Evolutionary conservation across 1,140 invertebrate species (phyloP).

Genomic region (Drosophila obscura): DNA sequence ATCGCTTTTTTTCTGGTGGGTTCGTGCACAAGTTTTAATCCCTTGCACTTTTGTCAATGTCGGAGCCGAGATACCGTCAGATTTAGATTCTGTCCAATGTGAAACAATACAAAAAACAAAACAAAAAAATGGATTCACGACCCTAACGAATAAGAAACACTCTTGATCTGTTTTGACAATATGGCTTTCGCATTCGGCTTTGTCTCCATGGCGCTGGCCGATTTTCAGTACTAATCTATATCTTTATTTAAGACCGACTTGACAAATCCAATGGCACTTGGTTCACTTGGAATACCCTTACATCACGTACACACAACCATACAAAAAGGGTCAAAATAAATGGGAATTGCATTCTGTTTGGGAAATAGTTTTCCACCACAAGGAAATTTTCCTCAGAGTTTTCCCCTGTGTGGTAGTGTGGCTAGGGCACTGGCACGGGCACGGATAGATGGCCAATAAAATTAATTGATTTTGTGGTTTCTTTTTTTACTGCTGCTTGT

Average conservation of each 20-base stretch:
- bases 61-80: conserved; percentile 56
- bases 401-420: conserved; percentile 35
- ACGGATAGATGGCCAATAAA: conserved; percentile 63
- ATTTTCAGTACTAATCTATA: too few relatives aligned
- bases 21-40: conserved; percentile 71
- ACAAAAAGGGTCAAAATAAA: conserved; percentile 29
- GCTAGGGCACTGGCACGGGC: conserved; percentile 4
- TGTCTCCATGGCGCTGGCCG: too few relatives aligned
- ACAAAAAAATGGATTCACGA: too few relatives aligned
- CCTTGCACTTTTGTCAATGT: conserved; percentile 80
- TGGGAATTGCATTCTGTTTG: conserved; percentile 34
- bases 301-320: not conserved
- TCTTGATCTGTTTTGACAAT: conserved; percentile 4
- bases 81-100: conserved; percentile 58
- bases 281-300: conserved; percentile 12
- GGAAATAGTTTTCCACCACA: conserved; percentile 67
- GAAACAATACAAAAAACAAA: conserved; percentile 51
- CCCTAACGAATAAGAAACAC: conserved; percentile 21
- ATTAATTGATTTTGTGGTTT: conserved; percentile 79
- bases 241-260: not conserved
- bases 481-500: conserved; percentile 41
- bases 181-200: too few relatives aligned
- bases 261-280: not conserved
- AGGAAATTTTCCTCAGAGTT: conserved; percentile 58
- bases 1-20: conserved; percentile 29